Evolutionary conservation across 1,140 invertebrate genomes (phyloP), one percentile per base, ranked within the genome.

Genomic region (Drosophila nigrodunni): DNA sequence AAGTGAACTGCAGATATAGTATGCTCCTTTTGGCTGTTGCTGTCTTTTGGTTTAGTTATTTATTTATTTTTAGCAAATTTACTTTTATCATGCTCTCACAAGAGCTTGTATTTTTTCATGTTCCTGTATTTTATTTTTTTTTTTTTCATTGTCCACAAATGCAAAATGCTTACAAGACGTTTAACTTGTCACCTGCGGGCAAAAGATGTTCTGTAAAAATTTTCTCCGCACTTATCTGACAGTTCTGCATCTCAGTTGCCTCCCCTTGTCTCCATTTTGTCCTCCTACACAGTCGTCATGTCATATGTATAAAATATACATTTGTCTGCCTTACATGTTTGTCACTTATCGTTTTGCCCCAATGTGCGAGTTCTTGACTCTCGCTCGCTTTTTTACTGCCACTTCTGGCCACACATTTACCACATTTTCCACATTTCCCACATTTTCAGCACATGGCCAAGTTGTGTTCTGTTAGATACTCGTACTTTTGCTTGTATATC

Each of bases 101-200:
- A 47, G 39, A 60, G 44, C 11, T 64, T 5, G 58, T 62, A 39
- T 58, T 30, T 30, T 30, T 30, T 30, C 6, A 30, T 30, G 2
- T 30, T 30, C 25, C 6, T 30, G 4, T 30, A 30, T 30, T 30
- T 30, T 34, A 65, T 67, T 61, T 70, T 41, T 65, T 68, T 70
- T 65, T 57, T 66, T 58, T 69, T 60, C 55, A 64, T 74, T 60
- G 81, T 67, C 52, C 43, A 76, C 64, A 77, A 83, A 88, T 88
- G 83, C 83, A 21, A 87, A 87, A 87, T 88, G 74, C 85, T 88
- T 88, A 88, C 85, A 88, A 89, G 85, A 88, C 80, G 83, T 88
- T 88, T 88, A 88, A 89, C 83, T 89, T 83, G 83, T 88, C 83
- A 88, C 83, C 83, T 88, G 85, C 80, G 83, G 83, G 77, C 83